These are phyloP conservation scores for Chondrilla cf. caribensis DNA, from an alignment of 37 sponge, comb jelly and placozoan genomes.

Conservation along the genomic window DNA sequence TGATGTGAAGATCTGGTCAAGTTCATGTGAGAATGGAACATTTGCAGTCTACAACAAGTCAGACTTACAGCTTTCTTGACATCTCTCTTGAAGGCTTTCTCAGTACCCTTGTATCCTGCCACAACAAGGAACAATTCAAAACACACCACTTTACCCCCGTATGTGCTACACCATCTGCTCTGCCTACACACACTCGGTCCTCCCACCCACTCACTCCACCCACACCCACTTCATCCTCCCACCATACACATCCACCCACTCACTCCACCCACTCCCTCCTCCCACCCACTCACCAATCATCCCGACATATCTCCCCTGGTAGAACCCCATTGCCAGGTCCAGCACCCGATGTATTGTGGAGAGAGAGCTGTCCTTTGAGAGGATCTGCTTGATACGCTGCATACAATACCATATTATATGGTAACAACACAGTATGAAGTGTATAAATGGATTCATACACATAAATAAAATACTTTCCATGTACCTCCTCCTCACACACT, in stretches of 20 bases:
- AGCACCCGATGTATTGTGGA: not conserved
- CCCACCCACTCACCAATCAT: conserved; percentile 13
- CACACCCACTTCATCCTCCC: too few species aligned
- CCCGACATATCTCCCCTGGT: not conserved
- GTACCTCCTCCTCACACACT: too few species aligned
- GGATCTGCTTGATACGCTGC: conserved; percentile 5
- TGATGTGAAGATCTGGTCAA: too few species aligned
- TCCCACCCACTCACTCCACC: too few species aligned
- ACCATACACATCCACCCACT: not conserved
- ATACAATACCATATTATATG: too few species aligned
- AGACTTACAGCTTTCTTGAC: conserved; percentile 10
- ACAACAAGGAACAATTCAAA: too few species aligned
- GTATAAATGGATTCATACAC: too few species aligned
- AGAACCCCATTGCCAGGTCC: conserved; percentile 15
- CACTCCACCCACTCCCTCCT: too few species aligned
- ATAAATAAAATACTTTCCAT: too few species aligned
- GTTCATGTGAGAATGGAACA: too few species aligned
- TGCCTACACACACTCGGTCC: not conserved
- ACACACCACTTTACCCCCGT: not conserved
- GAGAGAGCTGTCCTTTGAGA: not conserved
- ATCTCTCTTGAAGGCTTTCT: conserved; percentile 5
- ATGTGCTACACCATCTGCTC: not conserved
- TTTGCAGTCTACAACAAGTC: too few species aligned
- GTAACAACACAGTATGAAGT: too few species aligned
- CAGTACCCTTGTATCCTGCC: conserved; percentile 10